These are phyloP conservation scores for Tautogolabrus adspersus DNA, from an alignment of 2,113 vertebrate genomes.

Conservation along the genomic window DNA sequence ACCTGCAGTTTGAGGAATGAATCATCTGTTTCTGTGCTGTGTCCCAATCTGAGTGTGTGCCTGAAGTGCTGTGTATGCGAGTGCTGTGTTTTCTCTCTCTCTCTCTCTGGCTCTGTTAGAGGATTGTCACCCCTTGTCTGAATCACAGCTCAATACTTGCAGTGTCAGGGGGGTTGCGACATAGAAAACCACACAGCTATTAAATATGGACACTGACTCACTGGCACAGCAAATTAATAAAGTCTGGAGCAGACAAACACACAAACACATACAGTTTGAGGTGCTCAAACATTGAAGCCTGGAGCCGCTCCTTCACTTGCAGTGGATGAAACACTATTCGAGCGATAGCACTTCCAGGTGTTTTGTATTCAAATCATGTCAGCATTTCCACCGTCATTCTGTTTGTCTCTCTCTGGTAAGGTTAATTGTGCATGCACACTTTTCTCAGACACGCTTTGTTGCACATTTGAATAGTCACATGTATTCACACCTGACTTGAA, in stretches of 20 bases:
- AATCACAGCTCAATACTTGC: slow-evolving; percentile 51
- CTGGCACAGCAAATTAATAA: slow-evolving; percentile 48
- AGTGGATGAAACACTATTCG: slow-evolving; percentile 4
- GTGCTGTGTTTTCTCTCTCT: neutral
- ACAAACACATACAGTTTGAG: neutral
- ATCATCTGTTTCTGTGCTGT: neutral
- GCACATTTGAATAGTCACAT: slow-evolving; percentile 17
- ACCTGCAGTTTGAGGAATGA: neutral
- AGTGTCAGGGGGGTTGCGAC: slow-evolving; percentile 26
- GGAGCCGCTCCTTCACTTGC: slow-evolving; percentile 13
- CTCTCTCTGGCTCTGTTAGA: slow-evolving; percentile 3
- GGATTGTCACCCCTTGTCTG: slow-evolving; percentile 20
- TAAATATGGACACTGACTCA: slow-evolving; percentile 58
- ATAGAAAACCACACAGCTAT: slow-evolving; percentile 46
- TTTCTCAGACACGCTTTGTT: slow-evolving; percentile 2
- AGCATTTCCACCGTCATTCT: slow-evolving; percentile 1
- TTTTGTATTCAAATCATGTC: slow-evolving; percentile 2
- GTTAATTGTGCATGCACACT: slow-evolving; percentile 39
- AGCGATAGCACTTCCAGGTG: slow-evolving; percentile 5
- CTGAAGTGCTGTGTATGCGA: neutral
- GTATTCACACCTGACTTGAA: neutral
- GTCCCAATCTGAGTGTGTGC: neutral
- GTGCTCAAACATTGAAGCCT: neutral
- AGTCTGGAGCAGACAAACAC: slow-evolving; percentile 12
- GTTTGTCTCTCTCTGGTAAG: slow-evolving; percentile 1